Evolutionary conservation across 37 sponge, comb jelly and placozoan genomes (phyloP).

Genomic region (Aphrocallistes beatrix): DNA sequence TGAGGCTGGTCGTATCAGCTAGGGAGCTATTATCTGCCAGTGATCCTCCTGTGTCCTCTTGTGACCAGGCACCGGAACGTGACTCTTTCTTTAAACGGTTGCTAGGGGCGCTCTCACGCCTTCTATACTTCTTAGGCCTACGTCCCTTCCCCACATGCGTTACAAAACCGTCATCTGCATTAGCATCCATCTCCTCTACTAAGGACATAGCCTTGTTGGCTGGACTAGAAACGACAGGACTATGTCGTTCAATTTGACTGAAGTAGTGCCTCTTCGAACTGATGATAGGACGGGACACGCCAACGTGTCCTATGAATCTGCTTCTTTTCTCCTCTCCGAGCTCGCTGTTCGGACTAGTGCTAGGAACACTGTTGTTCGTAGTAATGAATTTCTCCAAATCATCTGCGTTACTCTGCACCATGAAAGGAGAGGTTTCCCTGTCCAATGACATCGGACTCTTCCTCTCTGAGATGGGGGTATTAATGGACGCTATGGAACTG

Average conservation of each 20-base stretch:
- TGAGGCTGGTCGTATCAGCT: background rate
- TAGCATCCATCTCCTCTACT: background rate
- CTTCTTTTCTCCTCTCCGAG: background rate
- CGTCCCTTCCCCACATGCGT: background rate
- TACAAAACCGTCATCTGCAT: background rate
- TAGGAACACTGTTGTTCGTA: background rate
- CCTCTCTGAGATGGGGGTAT: background rate
- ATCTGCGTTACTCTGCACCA: background rate
- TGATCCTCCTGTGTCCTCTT: background rate
- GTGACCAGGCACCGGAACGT: background rate
- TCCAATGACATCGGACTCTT: background rate
- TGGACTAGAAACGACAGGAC: background rate
- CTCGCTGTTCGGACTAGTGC: background rate
- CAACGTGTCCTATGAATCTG: background rate
- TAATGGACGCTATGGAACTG: background rate
- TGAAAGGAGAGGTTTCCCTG: background rate
- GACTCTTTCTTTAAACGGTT: background rate
- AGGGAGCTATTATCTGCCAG: background rate
- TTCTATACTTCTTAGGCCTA: background rate
- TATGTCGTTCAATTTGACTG: background rate
- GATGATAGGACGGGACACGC: background rate
- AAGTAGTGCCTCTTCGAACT: background rate
- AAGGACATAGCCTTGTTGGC: background rate
- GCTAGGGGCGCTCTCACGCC: background rate
- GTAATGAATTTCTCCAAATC: background rate